These are phyloP conservation scores for Salarias fasciatus DNA, from an alignment of 2,797 vertebrate species.

Conservation along the genomic window DNA sequence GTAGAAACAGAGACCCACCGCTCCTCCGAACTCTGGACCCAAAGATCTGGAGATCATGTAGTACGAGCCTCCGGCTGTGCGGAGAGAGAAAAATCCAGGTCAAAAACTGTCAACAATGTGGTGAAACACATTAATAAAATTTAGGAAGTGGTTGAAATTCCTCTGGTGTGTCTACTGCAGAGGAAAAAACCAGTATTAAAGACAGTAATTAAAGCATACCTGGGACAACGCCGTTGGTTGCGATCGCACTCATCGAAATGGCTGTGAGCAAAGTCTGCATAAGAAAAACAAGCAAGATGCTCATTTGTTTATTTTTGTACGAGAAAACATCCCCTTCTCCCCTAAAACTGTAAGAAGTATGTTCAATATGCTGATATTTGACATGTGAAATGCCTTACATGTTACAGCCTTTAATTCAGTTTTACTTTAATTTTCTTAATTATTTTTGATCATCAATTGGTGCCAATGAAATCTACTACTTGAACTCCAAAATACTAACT, in stretches of 20 bases:
- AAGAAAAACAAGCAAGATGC: slow-evolving; percentile 23
- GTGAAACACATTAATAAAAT: too few species aligned
- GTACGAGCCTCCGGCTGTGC: slow-evolving; percentile 93
- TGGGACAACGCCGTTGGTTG: slow-evolving; percentile 97
- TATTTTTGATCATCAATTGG: too few species aligned
- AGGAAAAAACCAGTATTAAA: neutral
- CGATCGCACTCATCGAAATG: slow-evolving; percentile 98
- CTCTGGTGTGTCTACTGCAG: neutral
- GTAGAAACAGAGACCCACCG: slow-evolving; percentile 96
- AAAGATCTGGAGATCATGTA: slow-evolving; percentile 97
- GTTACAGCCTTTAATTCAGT: too few species aligned
- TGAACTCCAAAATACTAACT: too few species aligned
- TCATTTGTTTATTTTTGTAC: too few species aligned
- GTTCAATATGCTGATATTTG: too few species aligned
- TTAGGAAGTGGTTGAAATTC: neutral
- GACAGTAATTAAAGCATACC: slow-evolving; percentile 73
- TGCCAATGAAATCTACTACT: too few species aligned
- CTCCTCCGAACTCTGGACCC: slow-evolving; percentile 96
- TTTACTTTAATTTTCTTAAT: too few species aligned
- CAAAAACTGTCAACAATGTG: neutral
- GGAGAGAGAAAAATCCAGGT: slow-evolving; percentile 13
- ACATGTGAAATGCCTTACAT: too few species aligned
- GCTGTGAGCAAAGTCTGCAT: slow-evolving; percentile 93
- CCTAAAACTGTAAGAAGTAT: too few species aligned
- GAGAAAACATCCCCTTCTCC: too few species aligned